Base-by-base conservation (phyloP, 2,888 invertebrate species). In the Griposia aprilina region DNA sequence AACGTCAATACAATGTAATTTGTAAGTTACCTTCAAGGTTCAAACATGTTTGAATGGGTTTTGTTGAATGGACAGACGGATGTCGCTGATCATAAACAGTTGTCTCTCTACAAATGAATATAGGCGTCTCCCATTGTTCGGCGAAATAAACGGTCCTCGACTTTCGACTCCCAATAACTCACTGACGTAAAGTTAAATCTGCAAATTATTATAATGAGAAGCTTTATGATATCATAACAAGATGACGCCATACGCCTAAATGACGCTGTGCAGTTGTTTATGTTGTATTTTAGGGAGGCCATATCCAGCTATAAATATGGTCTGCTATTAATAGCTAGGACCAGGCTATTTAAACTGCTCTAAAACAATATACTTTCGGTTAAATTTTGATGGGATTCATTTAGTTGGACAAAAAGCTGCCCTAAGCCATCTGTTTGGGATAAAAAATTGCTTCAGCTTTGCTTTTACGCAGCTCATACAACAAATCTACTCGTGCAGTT, bases 71-170 rank as follows among this genome's bases (percentile, higher is more conserved):
- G 26, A 60, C 26, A 57, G 76, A 48, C 52, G 72, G 76, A 81
- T 80, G 60, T 62, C 23, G 10, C 11, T 66, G 20, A 55, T 81
- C 63, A 62, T 70, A 48, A 77, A 30, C 30, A 59, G 68, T 50
- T 55, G 15, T 70, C 48, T 66, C 45, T 48, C 50, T 15, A 55
- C 68, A 60, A 30, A 20, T 72, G 72, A 55, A 13, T 57, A 26
- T n/a, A 65, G 71, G 50, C 68, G 60, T 45, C 50, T 65, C 30
- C 68, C 50, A 80, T 84, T 83, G 72, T 84, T 80, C 11, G 26
- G 59, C 23, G 41, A 60, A 75, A 63, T 72, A 68, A 75, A 80
- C 65, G 81, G 55, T 30, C 26, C 59, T 15, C 60, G 60, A 59
- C 63, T 69, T 68, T 65, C 52, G 36, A 57, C 65, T 75, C 57